Percentiles rank a stretch among this genome's conserved stretches.
phyloP scores from a whole-genome alignment of 1,140 invertebrate species.

The Calycopis cecrops region DNA sequence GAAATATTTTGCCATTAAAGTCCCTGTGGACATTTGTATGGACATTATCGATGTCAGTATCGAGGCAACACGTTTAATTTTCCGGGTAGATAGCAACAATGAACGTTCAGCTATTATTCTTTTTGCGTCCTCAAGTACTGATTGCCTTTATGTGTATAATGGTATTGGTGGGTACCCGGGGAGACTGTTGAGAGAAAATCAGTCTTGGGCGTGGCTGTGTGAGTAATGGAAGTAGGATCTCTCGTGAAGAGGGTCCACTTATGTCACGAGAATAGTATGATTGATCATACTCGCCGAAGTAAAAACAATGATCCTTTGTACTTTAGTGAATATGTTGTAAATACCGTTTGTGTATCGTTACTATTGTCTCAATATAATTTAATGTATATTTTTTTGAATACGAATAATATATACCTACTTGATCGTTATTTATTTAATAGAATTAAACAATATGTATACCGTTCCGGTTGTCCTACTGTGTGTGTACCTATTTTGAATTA shows the following conservation, averaged over 20 bases:
- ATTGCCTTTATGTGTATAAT: conserved; percentile 7
- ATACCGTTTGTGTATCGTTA: too few species aligned
- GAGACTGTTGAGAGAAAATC: conserved; percentile 34
- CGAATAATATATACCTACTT: too few species aligned
- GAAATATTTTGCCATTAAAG: conserved; percentile 10
- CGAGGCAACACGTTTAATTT: conserved; percentile 29
- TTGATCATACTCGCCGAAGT: conserved; percentile 58
- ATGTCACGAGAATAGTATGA: conserved; percentile 66
- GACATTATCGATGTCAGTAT: conserved; percentile 17
- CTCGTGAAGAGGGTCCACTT: conserved; percentile 67
- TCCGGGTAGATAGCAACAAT: conserved; percentile 15
- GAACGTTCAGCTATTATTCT: not conserved
- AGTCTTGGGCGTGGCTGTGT: conserved; percentile 57
- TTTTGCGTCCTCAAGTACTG: not conserved
- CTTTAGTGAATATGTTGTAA: conserved; percentile 3
- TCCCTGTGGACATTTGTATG: conserved; percentile 10
- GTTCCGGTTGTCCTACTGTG: too few species aligned
- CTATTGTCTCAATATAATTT: too few species aligned
- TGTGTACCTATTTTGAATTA: too few species aligned
- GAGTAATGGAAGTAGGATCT: conserved; percentile 67
- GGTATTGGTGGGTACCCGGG: not conserved
- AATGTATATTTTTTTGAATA: too few species aligned
- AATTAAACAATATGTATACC: too few species aligned
- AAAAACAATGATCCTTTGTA: conserved; percentile 59
- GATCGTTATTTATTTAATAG: too few species aligned